Evolutionary conservation across 2,797 vertebrate genomes (phyloP), one percentile per base, ranked within the genome.

Genomic region (Crenuchus spilurus): DNA sequence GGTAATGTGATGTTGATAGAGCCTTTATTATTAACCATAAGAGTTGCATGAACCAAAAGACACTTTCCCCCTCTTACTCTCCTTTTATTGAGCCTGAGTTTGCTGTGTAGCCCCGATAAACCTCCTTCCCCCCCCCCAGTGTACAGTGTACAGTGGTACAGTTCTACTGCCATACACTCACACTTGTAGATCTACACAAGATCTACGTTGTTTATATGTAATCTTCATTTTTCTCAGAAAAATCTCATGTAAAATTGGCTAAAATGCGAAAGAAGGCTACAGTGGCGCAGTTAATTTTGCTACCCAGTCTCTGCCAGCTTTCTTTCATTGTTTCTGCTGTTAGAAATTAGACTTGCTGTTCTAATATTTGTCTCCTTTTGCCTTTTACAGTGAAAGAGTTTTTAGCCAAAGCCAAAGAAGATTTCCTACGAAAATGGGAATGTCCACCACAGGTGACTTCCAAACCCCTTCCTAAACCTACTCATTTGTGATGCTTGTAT

Each of bases 391-490:
- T 99, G 78, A 99, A 98, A 98, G 97, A 99, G 91, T 99, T 99
- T 90, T 94, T 99, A 94, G 96, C 97, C 86, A 99, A 97, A 97
- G 97, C 97, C 95, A 99, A 99, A 97, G 97, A 99, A 95, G 97
- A 99, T 89, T 99, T 99, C 91, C 91, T 99, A 90, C 93, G 94
- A 87, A 99, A 98, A 93, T 99, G 97, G 97, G 97, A 99, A 93
- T 97, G 94, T 84, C 97, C 97, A 83, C 93, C 96, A 92, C 96
- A 96, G 95, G 97, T 99, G 89, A 90, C 86, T 24, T 39, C 33
- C 62, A 37, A 22, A 22, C 14, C 44, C 4, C 4, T 1, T 4
- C 2, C 33, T 14, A 24, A 10, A 11, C 18, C 2, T 18, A 9
- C 20, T 11, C 55, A 20, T 2, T 20, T 46, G 44, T 18, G 16